These are phyloP conservation scores for Tetanocera ferruginea DNA, from an alignment of 2,888 invertebrate genomes.

Conservation along the genomic window DNA sequence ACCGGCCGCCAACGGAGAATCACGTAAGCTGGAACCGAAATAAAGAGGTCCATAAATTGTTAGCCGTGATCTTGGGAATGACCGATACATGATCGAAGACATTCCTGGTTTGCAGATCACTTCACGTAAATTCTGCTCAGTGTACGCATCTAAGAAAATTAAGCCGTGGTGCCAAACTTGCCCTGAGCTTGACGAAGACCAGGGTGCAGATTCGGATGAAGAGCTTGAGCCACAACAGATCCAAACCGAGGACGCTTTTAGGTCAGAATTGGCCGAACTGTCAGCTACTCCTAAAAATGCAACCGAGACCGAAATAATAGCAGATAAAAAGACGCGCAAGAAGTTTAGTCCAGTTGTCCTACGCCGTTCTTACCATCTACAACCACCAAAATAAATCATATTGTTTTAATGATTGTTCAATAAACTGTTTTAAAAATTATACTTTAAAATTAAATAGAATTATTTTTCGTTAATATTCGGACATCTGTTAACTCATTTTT, in stretches of 20 bases:
- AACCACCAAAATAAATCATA: too few species aligned
- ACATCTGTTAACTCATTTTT: too few species aligned
- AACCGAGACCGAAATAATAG: too few species aligned
- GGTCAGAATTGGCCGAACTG: constrained; percentile 32
- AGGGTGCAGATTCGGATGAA: neutral
- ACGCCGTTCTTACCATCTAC: too few species aligned
- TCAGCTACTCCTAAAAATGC: too few species aligned
- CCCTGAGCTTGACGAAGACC: constrained; percentile 23
- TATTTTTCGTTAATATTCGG: too few species aligned
- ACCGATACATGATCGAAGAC: neutral
- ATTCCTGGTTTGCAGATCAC: constrained; percentile 36
- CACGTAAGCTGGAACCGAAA: constrained; percentile 45
- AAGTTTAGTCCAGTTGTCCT: too few species aligned
- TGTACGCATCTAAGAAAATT: neutral
- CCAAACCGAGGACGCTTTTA: constrained; percentile 37
- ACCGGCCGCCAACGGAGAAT: constrained; percentile 43
- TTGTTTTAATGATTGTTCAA: too few species aligned
- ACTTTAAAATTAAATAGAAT: too few species aligned
- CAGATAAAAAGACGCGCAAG: too few species aligned
- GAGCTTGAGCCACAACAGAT: neutral
- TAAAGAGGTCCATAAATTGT: constrained; percentile 13
- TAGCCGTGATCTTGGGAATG: neutral
- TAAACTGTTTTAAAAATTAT: too few species aligned
- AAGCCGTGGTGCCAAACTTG: neutral
- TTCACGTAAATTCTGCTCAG: constrained; percentile 39